Percentiles rank a stretch among this genome's conserved stretches.
Conservation (phyloP, 2,797 vertebrate genomes). For the Limosa lapponica region DNA sequence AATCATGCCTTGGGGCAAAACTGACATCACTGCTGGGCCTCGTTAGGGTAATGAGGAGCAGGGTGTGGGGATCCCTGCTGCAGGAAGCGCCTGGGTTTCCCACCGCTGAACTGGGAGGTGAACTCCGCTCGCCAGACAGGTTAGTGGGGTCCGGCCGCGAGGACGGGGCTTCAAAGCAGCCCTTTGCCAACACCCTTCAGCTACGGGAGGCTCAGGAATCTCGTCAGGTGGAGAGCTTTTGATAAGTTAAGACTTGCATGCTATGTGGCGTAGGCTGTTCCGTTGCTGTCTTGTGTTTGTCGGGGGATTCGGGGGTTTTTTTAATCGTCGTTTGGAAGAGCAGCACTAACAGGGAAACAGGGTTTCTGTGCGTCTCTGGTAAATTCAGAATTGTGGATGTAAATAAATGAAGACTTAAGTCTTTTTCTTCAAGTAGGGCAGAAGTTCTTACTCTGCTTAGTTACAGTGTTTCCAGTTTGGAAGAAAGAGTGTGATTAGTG, state of each 20-base stretch:
- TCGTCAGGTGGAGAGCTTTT: conserved; percentile 34
- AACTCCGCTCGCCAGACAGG: conserved; percentile 49
- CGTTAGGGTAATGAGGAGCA: conserved; percentile 19
- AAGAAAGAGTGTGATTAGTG: background rate
- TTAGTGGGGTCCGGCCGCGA: conserved; percentile 51
- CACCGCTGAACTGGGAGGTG: conserved; percentile 17
- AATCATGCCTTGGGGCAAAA: conserved; percentile 32
- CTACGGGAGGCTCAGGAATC: background rate
- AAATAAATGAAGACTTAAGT: background rate
- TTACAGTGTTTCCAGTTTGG: background rate
- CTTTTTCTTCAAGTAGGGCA: background rate
- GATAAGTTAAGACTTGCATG: conserved; percentile 66
- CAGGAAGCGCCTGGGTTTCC: conserved; percentile 21
- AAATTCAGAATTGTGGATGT: background rate
- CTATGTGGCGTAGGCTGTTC: background rate
- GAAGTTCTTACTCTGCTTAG: background rate
- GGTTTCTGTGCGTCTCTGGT: background rate
- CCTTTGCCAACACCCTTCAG: conserved; percentile 53
- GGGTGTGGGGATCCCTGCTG: background rate
- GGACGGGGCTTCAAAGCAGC: conserved; percentile 30
- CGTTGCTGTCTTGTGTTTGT: background rate
- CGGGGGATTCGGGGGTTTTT: background rate
- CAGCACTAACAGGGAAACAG: background rate
- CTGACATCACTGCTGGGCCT: conserved; percentile 26
- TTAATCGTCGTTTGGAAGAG: background rate